Percentiles rank a stretch among this genome's conserved stretches.
Evolutionary conservation across 2,113 vertebrate species (phyloP).

Genomic region (Rhinichthys klamathensis): DNA sequence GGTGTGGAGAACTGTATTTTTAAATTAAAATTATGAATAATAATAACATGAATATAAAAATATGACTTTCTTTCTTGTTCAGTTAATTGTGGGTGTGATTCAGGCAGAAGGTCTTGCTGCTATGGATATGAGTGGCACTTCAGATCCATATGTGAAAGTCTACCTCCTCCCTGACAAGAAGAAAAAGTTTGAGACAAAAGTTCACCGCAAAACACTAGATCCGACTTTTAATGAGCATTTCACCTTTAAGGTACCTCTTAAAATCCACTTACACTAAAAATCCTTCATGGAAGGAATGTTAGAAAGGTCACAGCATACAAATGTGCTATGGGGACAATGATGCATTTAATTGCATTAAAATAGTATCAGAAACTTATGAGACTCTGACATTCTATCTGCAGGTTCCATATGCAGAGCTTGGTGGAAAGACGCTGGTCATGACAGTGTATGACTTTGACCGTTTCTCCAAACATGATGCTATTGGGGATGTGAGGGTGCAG

Average conservation of each 20-base stretch:
- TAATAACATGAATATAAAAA: no score
- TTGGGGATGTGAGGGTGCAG: slow-evolving; percentile 90
- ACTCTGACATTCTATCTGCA: background rate
- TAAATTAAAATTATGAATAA: background rate
- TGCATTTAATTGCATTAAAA: background rate
- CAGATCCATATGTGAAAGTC: slow-evolving; percentile 89
- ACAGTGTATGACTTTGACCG: slow-evolving; percentile 89
- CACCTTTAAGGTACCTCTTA: slow-evolving; percentile 82
- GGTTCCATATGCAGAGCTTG: slow-evolving; percentile 86
- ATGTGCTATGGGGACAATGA: background rate
- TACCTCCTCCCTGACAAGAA: slow-evolving; percentile 88
- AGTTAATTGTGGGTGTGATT: slow-evolving; percentile 81
- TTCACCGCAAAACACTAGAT: slow-evolving; percentile 88
- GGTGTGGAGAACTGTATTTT: background rate
- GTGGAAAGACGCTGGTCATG: slow-evolving; percentile 86
- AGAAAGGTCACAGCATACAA: background rate
- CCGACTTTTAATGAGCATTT: slow-evolving; percentile 87
- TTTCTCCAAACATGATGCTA: slow-evolving; percentile 94
- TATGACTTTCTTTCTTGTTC: slow-evolving; percentile 28
- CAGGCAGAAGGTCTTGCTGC: slow-evolving; percentile 84
- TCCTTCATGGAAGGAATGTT: background rate
- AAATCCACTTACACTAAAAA: background rate
- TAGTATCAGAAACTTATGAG: background rate
- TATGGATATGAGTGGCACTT: slow-evolving; percentile 88
- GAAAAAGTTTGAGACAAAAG: slow-evolving; percentile 89